phyloP scores from a whole-genome alignment of 1,140 invertebrate genomes.

The Probaryconus sp. region DNA sequence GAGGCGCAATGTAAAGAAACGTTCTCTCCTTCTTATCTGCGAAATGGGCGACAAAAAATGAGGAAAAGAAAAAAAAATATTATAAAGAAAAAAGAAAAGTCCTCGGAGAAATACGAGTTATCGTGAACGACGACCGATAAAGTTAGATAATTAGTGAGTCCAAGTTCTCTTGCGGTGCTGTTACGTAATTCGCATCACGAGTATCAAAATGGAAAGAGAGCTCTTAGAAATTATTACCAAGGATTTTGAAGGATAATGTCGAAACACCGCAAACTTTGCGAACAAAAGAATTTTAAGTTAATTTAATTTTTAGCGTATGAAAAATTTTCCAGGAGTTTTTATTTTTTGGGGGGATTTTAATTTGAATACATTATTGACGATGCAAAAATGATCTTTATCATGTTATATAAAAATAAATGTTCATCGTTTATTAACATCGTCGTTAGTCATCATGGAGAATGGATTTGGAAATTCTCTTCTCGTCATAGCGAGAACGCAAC shows the following conservation, averaged over 20 bases:
- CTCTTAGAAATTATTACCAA: too few species aligned
- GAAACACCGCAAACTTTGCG: too few species aligned
- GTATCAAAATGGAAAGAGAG: slow-evolving; percentile 20
- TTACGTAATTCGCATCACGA: slow-evolving; percentile 32
- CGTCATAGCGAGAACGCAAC: slow-evolving; percentile 18
- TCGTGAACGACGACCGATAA: slow-evolving; percentile 25
- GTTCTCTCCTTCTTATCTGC: not conserved
- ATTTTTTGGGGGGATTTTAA: too few species aligned
- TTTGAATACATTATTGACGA: too few species aligned
- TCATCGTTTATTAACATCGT: too few species aligned
- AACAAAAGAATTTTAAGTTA: too few species aligned
- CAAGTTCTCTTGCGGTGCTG: slow-evolving; percentile 29
- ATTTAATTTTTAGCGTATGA: too few species aligned
- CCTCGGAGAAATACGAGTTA: slow-evolving; percentile 27
- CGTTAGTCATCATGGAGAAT: slow-evolving; percentile 1
- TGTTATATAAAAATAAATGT: too few species aligned
- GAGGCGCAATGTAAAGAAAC: not conserved
- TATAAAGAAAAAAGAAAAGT: slow-evolving; percentile 27
- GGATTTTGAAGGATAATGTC: slow-evolving; percentile 2
- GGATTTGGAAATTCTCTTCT: slow-evolving; percentile 15
- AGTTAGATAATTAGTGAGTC: slow-evolving; percentile 44
- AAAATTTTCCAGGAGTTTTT: too few species aligned
- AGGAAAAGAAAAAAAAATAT: not conserved
- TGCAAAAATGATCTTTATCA: too few species aligned
- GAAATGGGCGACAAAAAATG: too few species aligned